Base-by-base conservation (phyloP, 2,888 invertebrate genomes). In the Epirrhoe alternata region DNA sequence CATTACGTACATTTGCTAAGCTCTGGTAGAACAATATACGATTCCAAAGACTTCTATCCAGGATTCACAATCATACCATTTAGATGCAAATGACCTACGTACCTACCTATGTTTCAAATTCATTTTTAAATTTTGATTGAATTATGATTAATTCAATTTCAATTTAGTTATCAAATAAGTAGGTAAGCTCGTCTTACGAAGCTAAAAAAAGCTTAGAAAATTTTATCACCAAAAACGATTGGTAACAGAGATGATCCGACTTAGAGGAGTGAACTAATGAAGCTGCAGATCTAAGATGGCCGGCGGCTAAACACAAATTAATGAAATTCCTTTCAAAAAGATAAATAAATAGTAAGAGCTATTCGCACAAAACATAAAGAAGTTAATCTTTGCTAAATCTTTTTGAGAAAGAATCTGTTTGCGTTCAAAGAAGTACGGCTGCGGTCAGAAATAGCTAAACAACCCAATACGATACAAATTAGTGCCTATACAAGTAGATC, bases 331-430 rank as follows among this genome's bases (percentile, higher is more conserved):
- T 60, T 60, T 64, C 50, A 58, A 49, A 58, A 61, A 60, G 60
- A 66, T 59, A 63, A 68, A 65, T 42, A 42, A 70, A 69, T 71
- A 71, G 65, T 64, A 16, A 68, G 62, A 58, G 66, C 64, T 55
- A 56, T 71, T 68, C 70, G 64, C 67, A 68, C 68, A 66, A 72
- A 64, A 68, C 68, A 74, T 69, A 66, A 74, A 72, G 71, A 71
- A 71, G 70, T 78, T 82, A 83, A 83, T 83, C 79, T 78, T 69
- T 62, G 71, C 73, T 74, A 77, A 81, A 83, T 83, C 80, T 79
- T 83, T 80, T 75, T 74, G 73, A 72, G 71, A 77, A 74, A 70
- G 74, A 67, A 82, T 83, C 81, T 75, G 76, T 76, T 77, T 73
- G 75, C 78, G 75, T 74, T 81, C 82, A 84, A 83, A 79, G 79